These are phyloP conservation scores for Orius insidiosus DNA, from an alignment of 1,140 invertebrate species.

Conservation along the genomic window DNA sequence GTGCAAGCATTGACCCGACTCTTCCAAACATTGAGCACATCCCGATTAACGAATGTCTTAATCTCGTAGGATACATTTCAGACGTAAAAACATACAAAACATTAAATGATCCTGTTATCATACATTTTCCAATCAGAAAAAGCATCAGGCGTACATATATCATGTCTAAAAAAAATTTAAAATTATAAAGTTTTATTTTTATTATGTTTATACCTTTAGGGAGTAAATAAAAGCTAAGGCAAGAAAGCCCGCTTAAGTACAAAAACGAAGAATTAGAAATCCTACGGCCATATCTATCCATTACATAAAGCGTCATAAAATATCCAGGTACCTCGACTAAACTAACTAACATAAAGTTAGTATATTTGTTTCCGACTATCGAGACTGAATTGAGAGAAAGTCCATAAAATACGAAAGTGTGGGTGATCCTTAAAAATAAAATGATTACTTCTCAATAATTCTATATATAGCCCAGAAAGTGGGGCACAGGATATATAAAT, in stretches of 20 bases:
- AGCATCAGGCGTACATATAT: conserved; percentile 21
- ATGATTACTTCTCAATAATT: too few relatives aligned
- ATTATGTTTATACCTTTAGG: conserved; percentile 13
- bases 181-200: conserved; percentile 1
- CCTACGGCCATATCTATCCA: conserved; percentile 16
- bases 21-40: conserved; percentile 52
- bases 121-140: conserved; percentile 56
- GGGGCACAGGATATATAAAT: background rate
- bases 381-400: conserved; percentile 38
- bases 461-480: too few relatives aligned
- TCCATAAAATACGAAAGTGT: conserved; percentile 53
- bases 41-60: conserved; percentile 43
- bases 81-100: conserved; percentile 50
- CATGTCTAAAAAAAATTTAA: conserved; percentile 11
- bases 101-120: conserved; percentile 49
- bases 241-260: conserved; percentile 17
- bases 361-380: conserved; percentile 23
- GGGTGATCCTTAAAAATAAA: conserved; percentile 40
- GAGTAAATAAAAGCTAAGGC: conserved; percentile 17
- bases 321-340: conserved; percentile 30
- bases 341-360: conserved; percentile 32
- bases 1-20: conserved; percentile 44
- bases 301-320: conserved; percentile 15
- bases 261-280: conserved; percentile 15
- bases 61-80: conserved; percentile 52